Percentiles rank a stretch among this genome's conserved stretches.
Evolutionary conservation across 2,797 vertebrate species (phyloP).

Genomic region (Paedocypris micromegethes): DNA sequence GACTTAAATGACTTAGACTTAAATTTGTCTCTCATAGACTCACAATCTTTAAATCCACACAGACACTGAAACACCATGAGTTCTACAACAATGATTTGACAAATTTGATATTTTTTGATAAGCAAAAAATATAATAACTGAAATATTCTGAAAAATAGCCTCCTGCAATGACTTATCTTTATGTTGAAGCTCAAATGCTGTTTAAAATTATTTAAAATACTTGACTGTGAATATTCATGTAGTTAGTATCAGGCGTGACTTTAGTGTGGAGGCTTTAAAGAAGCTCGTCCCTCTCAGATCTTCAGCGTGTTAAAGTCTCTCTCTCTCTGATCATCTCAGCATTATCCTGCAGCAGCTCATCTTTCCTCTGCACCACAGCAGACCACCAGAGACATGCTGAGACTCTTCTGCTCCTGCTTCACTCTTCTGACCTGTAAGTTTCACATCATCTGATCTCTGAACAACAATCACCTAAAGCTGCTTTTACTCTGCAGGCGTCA

Average conservation of each 20-base stretch:
- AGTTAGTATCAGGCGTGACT: not conserved
- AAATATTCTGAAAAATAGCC: too few species aligned
- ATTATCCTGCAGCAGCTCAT: slow-evolving; percentile 16
- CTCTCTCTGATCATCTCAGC: slow-evolving; percentile 13
- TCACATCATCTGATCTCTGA: slow-evolving; percentile 7
- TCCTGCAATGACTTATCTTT: too few species aligned
- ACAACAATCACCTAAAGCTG: slow-evolving; percentile 10
- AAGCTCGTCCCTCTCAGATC: not conserved
- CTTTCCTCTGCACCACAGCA: slow-evolving; percentile 6
- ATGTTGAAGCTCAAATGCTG: too few species aligned
- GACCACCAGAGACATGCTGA: slow-evolving; percentile 36
- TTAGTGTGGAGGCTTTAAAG: not conserved
- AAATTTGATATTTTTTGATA: too few species aligned
- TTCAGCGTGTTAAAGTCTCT: slow-evolving; percentile 8
- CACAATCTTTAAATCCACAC: too few species aligned
- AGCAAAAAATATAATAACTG: too few species aligned
- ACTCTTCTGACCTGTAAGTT: slow-evolving; percentile 41
- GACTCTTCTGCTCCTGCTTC: slow-evolving; percentile 40
- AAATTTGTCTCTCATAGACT: too few species aligned
- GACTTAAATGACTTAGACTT: too few species aligned
- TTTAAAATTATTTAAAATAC: too few species aligned
- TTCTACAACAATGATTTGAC: too few species aligned
- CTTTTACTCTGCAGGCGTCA: slow-evolving; percentile 51
- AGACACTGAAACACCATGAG: too few species aligned
- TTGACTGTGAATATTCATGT: not conserved